Base-by-base conservation (phyloP, 2,888 invertebrate genomes). In the Ischnus inquisitorius region DNA sequence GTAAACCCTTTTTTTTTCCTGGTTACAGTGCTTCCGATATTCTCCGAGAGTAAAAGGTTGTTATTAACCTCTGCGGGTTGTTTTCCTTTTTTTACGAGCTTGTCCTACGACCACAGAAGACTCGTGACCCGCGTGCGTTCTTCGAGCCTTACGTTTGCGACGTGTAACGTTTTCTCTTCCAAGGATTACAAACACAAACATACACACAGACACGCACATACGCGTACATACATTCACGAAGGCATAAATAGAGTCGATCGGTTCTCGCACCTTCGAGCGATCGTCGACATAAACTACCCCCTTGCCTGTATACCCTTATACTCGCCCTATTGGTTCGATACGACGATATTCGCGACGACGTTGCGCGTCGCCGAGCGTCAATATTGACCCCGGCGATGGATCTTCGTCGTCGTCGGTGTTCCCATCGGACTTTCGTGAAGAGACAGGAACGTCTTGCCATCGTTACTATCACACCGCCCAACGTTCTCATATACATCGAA, bases 381-480 rank as follows among this genome's bases (percentile, higher is more conserved):
- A 86, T 87, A 87, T 87, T 86, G 84, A 87, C 86, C 67, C 81
- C 77, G 78, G 79, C 82, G 82, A 87, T 87, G 86, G 86, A 86
- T 87, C 86, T 84, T 84, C 68, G 77, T 81, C 84, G 68, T 82
- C 83, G 79, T 65, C 69, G 25, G 46, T 48, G 51, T 60, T 76
- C 65, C 77, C 80, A 48, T 78, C 64, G 80, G 74, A 76, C 76
- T 64, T 65, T 75, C 65, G 62, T 62, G 5, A 25, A 62, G 60
- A 28, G 43, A 62, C 60, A 51, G 71, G 75, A 43, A 67, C 72
- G 76, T 71, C 60, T 43, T 64, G 68, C 54, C 62, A 77, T 28
- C 64, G 16, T 28, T 2, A 57, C 46, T 41, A 41, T 34, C 48
- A 41, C 54, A 12, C 54, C 3, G 2, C 0, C 54, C 41, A 46